Percentiles rank a stretch among this genome's conserved stretches.
Evolutionary conservation across 2,113 vertebrate genomes (phyloP).

Genomic region (Peromyscus californicus): DNA sequence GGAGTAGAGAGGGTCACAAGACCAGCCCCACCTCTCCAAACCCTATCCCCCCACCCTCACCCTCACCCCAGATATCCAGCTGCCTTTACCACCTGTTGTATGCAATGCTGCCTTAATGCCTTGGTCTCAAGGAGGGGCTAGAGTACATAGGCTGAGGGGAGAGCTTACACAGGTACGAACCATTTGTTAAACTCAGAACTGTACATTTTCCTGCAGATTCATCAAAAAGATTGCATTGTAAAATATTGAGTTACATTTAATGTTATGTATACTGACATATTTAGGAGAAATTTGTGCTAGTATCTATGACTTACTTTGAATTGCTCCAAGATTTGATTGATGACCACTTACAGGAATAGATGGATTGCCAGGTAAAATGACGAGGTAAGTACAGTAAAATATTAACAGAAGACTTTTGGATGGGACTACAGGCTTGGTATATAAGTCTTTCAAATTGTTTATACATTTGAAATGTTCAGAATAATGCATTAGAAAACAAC

Average conservation of each 20-base stretch:
- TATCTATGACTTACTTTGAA: constrained; percentile 21
- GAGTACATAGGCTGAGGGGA: no score
- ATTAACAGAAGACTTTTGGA: background rate
- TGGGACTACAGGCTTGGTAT: background rate
- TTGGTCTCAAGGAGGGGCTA: background rate
- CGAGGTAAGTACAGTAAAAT: background rate
- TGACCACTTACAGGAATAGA: background rate
- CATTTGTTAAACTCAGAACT: background rate
- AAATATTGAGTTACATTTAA: constrained; percentile 51
- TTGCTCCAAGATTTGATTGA: background rate
- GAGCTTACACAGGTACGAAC: background rate
- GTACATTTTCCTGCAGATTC: background rate
- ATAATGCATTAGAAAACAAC: constrained; percentile 17
- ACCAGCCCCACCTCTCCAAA: background rate
- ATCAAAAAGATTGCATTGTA: constrained; percentile 1
- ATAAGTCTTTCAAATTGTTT: background rate
- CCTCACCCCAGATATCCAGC: background rate
- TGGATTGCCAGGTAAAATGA: background rate
- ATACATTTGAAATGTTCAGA: background rate
- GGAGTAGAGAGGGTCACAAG: background rate
- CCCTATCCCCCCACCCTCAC: background rate
- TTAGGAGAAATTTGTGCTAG: background rate
- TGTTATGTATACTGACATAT: background rate
- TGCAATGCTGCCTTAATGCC: background rate
- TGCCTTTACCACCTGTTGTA: background rate